These are phyloP conservation scores for Botia kubotai DNA, from an alignment of 2,797 vertebrate species.

Conservation along the genomic window DNA sequence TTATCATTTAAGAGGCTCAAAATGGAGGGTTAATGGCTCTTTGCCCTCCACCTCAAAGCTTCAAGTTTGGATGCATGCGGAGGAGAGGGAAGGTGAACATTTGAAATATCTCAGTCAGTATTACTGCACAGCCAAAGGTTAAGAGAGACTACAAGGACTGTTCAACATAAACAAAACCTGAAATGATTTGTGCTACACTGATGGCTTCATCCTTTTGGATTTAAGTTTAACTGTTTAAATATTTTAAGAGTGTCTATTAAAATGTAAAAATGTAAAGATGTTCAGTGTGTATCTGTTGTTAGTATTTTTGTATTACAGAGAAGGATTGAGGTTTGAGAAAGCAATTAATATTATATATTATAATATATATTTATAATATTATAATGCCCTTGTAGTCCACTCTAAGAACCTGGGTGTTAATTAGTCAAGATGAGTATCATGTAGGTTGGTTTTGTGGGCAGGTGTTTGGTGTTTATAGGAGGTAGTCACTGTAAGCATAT, in stretches of 20 bases:
- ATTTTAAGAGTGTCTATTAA: too few relatives aligned
- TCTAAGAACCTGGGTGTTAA: too few relatives aligned
- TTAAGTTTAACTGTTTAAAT: background rate
- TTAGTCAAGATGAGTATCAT: too few relatives aligned
- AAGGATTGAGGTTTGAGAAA: background rate
- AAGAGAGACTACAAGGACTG: conserved; percentile 27
- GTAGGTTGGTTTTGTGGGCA: too few relatives aligned
- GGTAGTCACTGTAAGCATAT: too few relatives aligned
- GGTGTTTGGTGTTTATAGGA: too few relatives aligned
- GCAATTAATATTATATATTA: too few relatives aligned
- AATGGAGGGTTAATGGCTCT: conserved; percentile 82
- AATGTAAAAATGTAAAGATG: too few relatives aligned
- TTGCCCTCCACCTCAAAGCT: conserved; percentile 91
- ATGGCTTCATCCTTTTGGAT: background rate
- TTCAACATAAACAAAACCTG: background rate
- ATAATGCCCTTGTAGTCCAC: too few relatives aligned
- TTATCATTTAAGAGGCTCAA: conserved; percentile 74
- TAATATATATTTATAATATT: too few relatives aligned
- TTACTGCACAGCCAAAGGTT: background rate
- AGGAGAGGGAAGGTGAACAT: conserved; percentile 91
- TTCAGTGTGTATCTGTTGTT: too few relatives aligned
- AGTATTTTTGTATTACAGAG: background rate
- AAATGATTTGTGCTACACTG: too few relatives aligned
- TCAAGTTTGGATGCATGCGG: conserved; percentile 91
- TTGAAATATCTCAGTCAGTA: background rate